A percentile compares a stretch with the other conserved stretches of the same genome.
Conservation (phyloP, 2,888 invertebrate genomes). For the Cataglyphis livida region DNA sequence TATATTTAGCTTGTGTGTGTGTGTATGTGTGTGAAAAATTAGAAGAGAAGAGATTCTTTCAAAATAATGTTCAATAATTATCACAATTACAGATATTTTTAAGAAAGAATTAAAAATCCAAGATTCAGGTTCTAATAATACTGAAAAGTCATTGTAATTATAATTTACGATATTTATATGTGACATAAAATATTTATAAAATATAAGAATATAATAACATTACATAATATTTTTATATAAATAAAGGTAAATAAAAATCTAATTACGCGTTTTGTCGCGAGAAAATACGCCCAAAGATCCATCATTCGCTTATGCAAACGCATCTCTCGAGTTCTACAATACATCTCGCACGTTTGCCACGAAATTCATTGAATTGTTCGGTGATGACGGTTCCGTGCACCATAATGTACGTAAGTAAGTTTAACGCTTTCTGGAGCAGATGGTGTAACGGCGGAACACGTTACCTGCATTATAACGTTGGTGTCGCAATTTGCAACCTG, state of each 20-base stretch:
- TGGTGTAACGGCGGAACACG: slow-evolving; percentile 66
- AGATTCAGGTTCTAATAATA: background rate
- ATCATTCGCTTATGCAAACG: slow-evolving; percentile 37
- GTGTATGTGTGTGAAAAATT: background rate
- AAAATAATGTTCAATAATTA: background rate
- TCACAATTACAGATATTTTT: background rate
- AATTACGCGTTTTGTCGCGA: slow-evolving; percentile 2
- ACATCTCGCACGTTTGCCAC: slow-evolving; percentile 26
- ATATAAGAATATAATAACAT: background rate
- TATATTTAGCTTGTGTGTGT: background rate
- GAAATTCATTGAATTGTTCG: slow-evolving; percentile 62
- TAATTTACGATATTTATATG: too few relatives aligned
- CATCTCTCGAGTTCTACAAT: slow-evolving; percentile 21
- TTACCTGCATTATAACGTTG: slow-evolving; percentile 71
- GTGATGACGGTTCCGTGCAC: slow-evolving; percentile 42
- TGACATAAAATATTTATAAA: background rate
- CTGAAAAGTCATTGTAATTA: background rate
- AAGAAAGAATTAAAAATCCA: background rate
- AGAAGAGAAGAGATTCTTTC: background rate
- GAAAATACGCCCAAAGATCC: background rate
- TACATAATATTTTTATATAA: background rate
- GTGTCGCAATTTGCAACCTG: slow-evolving; percentile 55
- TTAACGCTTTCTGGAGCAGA: slow-evolving; percentile 68
- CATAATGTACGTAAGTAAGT: slow-evolving; percentile 71
- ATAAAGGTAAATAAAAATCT: background rate